Percentiles rank a stretch among this genome's conserved stretches.
Evolutionary conservation across 2,888 invertebrate species (phyloP).

Genomic region (Papilio gigon): DNA sequence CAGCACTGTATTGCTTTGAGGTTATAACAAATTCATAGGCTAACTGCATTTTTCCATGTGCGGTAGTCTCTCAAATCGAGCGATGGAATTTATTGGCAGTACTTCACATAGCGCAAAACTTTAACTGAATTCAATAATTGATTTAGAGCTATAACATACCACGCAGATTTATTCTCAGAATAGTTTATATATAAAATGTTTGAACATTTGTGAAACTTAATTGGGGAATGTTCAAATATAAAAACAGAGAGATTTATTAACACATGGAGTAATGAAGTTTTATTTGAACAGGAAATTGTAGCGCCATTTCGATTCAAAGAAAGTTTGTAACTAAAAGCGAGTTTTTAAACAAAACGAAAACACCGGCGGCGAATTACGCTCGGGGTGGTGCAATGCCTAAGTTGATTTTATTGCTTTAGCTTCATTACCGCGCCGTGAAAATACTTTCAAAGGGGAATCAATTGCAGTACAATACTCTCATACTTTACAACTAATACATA

Average conservation of each 20-base stretch:
- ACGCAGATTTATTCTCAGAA: not conserved
- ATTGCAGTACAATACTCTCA: conserved; percentile 4
- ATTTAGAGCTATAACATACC: not conserved
- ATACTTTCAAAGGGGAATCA: conserved; percentile 28
- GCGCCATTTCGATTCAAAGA: not conserved
- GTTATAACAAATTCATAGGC: not conserved
- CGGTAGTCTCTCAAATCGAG: not conserved
- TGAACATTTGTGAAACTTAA: not conserved
- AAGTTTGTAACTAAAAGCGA: conserved; percentile 21
- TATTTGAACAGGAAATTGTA: not conserved
- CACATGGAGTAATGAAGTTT: not conserved
- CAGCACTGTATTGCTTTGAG: not conserved
- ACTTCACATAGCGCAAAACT: not conserved
- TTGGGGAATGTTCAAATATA: not conserved
- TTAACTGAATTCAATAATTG: not conserved
- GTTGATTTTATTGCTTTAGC: conserved; percentile 34
- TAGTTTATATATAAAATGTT: not conserved
- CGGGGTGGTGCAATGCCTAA: conserved; percentile 14
- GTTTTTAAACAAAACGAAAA: conserved; percentile 37
- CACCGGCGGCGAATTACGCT: conserved; percentile 30
- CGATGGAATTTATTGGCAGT: not conserved
- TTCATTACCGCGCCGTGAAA: conserved; percentile 29
- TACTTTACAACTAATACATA: not conserved
- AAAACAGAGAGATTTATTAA: not conserved
- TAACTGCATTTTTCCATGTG: not conserved